Percentiles rank a stretch among this genome's conserved stretches.
Conservation (phyloP, 2,888 invertebrate species). For the Camponotus fellah region DNA sequence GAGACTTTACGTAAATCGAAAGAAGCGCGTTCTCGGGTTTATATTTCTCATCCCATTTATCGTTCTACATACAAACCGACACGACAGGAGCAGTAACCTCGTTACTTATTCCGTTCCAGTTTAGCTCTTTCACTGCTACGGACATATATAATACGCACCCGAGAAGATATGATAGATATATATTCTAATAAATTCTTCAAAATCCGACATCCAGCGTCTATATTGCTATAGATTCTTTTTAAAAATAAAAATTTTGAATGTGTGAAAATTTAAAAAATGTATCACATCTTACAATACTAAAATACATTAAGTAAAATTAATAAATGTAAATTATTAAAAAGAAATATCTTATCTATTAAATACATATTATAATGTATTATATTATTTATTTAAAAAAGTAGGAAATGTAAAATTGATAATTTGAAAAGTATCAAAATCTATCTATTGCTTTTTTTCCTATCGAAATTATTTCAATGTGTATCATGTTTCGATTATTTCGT, state of each 20-base stretch:
- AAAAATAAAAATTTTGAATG: background rate
- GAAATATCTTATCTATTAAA: constrained; percentile 1
- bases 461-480: background rate
- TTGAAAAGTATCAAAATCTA: background rate
- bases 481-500: background rate
- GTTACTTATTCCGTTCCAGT: background rate
- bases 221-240: background rate
- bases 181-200: background rate
- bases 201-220: background rate
- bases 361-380: background rate
- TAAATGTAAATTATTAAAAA: background rate
- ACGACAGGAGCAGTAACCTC: constrained; percentile 27
- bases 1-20: constrained; percentile 41
- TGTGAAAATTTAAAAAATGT: background rate
- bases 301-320: background rate
- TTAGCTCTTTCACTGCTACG: constrained; percentile 7
- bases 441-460: background rate
- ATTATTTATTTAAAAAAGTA: background rate
- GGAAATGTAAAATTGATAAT: background rate
- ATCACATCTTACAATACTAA: background rate
- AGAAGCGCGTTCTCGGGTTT: constrained; percentile 39
- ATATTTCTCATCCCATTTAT: constrained; percentile 34
- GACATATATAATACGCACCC: background rate
- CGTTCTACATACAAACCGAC: constrained; percentile 18
- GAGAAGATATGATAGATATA: background rate